These are phyloP conservation scores for Morphnarchus princeps DNA, from an alignment of 2,113 vertebrate species.

Conservation along the genomic window DNA sequence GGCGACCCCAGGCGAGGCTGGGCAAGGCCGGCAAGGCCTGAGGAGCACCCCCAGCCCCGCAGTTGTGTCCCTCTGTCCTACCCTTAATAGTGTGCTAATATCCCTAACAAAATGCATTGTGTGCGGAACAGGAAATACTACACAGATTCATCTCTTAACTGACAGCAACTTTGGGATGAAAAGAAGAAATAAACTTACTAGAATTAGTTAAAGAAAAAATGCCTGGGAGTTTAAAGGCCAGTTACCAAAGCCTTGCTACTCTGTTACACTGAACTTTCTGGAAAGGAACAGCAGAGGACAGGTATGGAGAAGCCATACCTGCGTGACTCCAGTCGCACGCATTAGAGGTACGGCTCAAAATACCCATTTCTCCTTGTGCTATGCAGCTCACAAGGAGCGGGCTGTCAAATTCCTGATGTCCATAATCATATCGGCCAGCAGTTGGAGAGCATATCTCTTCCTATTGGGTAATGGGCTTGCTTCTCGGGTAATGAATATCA, in stretches of 20 bases:
- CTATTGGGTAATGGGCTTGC: not conserved
- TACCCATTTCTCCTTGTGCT: not conserved
- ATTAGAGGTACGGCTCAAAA: not conserved
- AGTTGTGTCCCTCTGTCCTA: not conserved
- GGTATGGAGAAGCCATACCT: accelerated
- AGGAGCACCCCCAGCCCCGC: accelerated
- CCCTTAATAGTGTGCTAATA: accelerated
- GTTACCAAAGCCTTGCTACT: not conserved
- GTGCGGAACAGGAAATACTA: accelerated
- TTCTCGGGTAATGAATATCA: not conserved
- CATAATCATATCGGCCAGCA: accelerated
- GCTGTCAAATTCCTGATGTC: not conserved
- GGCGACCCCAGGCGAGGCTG: not conserved
- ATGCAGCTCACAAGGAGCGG: not conserved
- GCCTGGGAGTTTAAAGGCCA: not conserved
- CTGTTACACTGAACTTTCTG: not conserved
- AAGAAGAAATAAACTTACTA: not conserved
- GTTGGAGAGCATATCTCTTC: not conserved
- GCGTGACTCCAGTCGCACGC: accelerated
- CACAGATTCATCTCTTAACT: not conserved
- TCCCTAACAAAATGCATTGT: not conserved
- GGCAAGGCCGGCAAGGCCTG: not conserved
- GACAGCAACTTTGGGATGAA: not conserved
- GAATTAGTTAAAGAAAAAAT: not conserved
- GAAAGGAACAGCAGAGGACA: not conserved